phyloP scores from a whole-genome alignment of 2,113 vertebrate species.

The Stictonetta naevosa region DNA sequence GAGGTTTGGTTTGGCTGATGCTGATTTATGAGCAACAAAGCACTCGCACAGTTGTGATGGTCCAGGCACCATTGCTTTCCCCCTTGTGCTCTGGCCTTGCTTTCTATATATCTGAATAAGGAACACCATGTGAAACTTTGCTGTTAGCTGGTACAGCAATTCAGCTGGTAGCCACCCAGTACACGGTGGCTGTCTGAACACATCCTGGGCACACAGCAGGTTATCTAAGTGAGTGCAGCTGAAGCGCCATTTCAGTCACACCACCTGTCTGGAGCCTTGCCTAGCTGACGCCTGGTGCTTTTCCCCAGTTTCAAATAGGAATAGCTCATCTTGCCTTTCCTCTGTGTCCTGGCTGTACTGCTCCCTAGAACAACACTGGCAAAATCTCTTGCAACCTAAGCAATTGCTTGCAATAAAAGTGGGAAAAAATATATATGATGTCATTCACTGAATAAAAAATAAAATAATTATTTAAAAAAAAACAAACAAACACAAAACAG shows the following conservation, averaged over 20 bases:
- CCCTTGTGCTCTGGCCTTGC: neutral
- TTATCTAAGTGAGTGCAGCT: neutral
- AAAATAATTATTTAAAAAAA: too few relatives aligned
- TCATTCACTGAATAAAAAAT: neutral
- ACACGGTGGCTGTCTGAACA: neutral
- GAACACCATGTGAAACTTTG: neutral
- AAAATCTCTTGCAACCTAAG: neutral
- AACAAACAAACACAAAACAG: neutral
- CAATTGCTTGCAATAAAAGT: neutral
- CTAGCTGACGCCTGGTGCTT: neutral
- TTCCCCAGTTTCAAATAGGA: neutral
- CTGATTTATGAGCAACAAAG: neutral
- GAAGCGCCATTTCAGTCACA: neutral
- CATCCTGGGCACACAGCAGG: neutral
- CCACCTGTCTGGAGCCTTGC: neutral
- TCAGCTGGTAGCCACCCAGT: neutral
- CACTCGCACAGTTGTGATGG: neutral
- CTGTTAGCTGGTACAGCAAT: neutral
- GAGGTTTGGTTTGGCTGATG: neutral
- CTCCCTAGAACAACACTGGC: neutral
- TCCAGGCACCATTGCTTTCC: neutral
- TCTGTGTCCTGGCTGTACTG: neutral
- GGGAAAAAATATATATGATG: neutral
- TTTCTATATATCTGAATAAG: neutral
- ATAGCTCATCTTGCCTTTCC: neutral